Base-by-base conservation (phyloP, 2,113 vertebrate genomes). In the Calidris pugnax region DNA sequence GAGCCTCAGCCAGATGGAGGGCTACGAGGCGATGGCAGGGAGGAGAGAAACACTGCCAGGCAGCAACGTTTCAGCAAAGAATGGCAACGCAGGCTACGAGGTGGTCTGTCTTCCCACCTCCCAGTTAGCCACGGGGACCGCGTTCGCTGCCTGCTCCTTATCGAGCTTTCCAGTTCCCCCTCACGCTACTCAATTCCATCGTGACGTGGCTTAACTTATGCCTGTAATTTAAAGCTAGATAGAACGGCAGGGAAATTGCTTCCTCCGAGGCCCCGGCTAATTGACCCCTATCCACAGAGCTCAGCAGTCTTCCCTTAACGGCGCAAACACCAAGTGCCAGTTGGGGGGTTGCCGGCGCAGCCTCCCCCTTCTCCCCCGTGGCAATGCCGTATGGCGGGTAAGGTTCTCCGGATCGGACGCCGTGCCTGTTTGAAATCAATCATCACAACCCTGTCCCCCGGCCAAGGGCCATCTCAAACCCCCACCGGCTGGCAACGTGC, bases 281-380 rank as follows among this genome's bases (percentile, higher is more conserved):
- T 94, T 95, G 91, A 97, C 96, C 95, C 93, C 97, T 96, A 97
- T 92, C 95, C 96, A 83, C 95, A 96, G 93, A 98, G 96, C 98
- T 98, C 97, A 94, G 91, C 97, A 89, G 96, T 55, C 96, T 94
- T 95, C 96, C 97, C 95, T 95, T 91, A 97, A 92, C 97, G 90
- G 92, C 26, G 28, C 93, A 93, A 88, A 90, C 93, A 94, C 85
- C 18, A 57, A 96, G 92, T 45, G 84, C 93, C 19, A 91, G 96
- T 64, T 64, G 32, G 27, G 78, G 80, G 83, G 77, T 90, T 96
- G 95, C 94, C 95, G 78, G 89, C 3, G 7, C 84, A 85, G 91
- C 71, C 63, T 73, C 84, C 71, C 63, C 73, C 20, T 47, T 60
- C 69, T 96, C 92, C 96, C 93, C 85, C 6, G 82, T 77, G 97